phyloP scores from a whole-genome alignment of 1,140 invertebrate species.

The Melitaea cinxia region DNA sequence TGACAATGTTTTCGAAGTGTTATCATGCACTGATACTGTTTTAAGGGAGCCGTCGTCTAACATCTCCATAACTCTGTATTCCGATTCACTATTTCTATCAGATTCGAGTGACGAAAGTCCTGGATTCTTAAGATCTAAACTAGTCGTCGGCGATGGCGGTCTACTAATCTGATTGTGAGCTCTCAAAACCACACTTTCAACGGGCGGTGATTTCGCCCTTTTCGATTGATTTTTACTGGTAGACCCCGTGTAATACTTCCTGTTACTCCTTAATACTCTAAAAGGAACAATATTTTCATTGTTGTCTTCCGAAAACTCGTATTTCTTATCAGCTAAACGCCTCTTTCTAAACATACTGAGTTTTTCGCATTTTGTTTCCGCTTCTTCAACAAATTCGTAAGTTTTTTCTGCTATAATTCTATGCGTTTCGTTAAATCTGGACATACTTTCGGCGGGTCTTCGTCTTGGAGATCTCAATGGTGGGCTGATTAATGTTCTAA shows the following conservation, averaged over 20 bases:
- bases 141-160: constrained; percentile 59
- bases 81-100: constrained; percentile 71
- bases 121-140: constrained; percentile 57
- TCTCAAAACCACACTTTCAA: constrained; percentile 69
- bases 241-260: constrained; percentile 77
- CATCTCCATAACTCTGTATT: constrained; percentile 80
- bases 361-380: constrained; percentile 90
- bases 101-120: constrained; percentile 54
- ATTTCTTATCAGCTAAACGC: constrained; percentile 93
- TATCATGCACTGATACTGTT: constrained; percentile 77
- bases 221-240: constrained; percentile 56
- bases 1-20: constrained; percentile 78
- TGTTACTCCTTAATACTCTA: constrained; percentile 81
- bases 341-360: constrained; percentile 91
- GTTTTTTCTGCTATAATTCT: constrained; percentile 87
- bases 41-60: constrained; percentile 78
- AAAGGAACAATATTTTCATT: constrained; percentile 92
- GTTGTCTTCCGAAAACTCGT: constrained; percentile 94
- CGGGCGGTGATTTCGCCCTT: constrained; percentile 72
- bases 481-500: constrained; percentile 76
- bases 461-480: constrained; percentile 74
- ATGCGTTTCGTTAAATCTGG: constrained; percentile 82
- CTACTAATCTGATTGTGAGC: constrained; percentile 77
- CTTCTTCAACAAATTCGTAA: constrained; percentile 92
- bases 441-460: constrained; percentile 77